phyloP scores from a whole-genome alignment of 2,888 invertebrate genomes.

The Clitarchus hookeri region DNA sequence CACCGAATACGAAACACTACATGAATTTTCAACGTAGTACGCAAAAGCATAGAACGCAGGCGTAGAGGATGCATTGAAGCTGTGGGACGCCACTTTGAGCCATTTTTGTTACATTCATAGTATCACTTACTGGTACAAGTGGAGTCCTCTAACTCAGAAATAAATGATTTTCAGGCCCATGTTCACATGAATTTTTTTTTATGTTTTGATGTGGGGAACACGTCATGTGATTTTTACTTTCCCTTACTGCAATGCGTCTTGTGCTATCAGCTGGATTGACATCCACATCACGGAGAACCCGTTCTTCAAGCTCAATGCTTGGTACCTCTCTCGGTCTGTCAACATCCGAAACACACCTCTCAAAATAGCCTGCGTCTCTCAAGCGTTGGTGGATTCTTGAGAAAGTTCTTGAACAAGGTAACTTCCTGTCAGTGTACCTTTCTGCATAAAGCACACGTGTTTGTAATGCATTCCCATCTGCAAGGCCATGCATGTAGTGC shows the following conservation, averaged over 20 bases:
- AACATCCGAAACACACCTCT: neutral
- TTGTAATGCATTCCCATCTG: slow-evolving; percentile 3
- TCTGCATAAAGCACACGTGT: neutral
- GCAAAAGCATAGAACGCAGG: neutral
- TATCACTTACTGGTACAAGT: neutral
- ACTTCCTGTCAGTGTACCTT: neutral
- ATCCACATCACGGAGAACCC: too few relatives aligned
- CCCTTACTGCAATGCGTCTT: too few relatives aligned
- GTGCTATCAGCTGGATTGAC: too few relatives aligned
- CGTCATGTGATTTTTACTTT: too few relatives aligned
- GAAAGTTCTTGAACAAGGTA: neutral
- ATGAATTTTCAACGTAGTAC: neutral
- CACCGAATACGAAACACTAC: neutral
- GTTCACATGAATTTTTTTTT: too few relatives aligned
- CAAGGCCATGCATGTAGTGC: slow-evolving; percentile 23
- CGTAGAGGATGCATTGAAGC: neutral
- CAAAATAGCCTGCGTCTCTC: neutral
- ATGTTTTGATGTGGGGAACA: too few relatives aligned
- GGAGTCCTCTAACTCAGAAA: neutral
- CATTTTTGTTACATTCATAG: neutral
- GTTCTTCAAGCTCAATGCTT: too few relatives aligned
- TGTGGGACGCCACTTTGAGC: neutral
- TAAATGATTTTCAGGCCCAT: too few relatives aligned
- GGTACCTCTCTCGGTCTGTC: neutral
- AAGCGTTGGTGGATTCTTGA: neutral